Evolutionary conservation across 1,140 invertebrate genomes (phyloP).

Genomic region (Zaprionus gabonicus): DNA sequence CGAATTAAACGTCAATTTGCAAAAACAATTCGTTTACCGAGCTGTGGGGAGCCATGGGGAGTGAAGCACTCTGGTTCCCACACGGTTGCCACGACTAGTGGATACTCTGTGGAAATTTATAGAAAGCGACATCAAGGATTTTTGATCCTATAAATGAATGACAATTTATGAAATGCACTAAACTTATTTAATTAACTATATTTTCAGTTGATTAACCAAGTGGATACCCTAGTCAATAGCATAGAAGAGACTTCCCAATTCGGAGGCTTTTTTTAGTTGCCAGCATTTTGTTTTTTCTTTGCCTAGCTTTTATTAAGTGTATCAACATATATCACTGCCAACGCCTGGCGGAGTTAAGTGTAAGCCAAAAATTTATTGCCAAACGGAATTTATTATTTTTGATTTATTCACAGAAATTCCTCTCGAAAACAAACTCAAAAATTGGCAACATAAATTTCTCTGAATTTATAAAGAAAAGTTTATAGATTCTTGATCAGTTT

Average conservation of each 20-base stretch:
- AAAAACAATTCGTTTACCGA: conserved; percentile 77
- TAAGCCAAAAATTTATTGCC: not conserved
- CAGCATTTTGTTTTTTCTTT: not conserved
- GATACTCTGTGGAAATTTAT: conserved; percentile 12
- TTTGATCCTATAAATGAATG: too few relatives aligned
- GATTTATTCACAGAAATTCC: not conserved
- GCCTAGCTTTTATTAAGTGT: not conserved
- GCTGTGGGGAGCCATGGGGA: not conserved
- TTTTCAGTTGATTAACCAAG: too few relatives aligned
- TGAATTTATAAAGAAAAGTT: not conserved
- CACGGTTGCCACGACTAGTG: not conserved
- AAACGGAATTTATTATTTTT: conserved; percentile 7
- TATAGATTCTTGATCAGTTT: not conserved
- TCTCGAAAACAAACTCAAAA: not conserved
- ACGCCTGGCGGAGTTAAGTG: not conserved
- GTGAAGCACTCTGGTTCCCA: not conserved
- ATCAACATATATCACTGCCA: not conserved
- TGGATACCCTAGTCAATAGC: not conserved
- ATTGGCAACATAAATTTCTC: not conserved
- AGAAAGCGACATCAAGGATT: not conserved
- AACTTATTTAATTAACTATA: too few relatives aligned
- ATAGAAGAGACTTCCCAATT: not conserved
- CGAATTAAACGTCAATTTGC: conserved; percentile 82
- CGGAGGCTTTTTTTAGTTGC: not conserved
- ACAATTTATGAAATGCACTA: too few relatives aligned